Conservation (phyloP, 2,797 vertebrate genomes). For the Vireo griseus region DNA sequence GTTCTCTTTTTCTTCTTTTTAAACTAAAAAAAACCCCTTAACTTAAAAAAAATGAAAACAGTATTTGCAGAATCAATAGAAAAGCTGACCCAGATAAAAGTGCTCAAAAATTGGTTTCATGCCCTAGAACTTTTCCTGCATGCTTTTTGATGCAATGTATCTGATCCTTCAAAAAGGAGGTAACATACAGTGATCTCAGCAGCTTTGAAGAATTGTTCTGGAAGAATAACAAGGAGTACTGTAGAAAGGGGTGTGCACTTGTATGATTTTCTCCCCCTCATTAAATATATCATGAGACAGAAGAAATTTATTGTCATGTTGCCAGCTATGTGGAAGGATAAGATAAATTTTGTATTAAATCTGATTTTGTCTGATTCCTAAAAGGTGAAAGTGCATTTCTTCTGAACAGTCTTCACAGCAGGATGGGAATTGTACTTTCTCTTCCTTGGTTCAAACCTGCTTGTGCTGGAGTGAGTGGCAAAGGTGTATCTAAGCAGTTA, state of each 20-base stretch:
- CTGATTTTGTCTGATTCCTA: not conserved
- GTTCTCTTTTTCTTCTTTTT: constrained; percentile 7
- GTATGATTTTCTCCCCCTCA: not conserved
- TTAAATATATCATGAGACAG: not conserved
- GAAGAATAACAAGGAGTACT: constrained; percentile 35
- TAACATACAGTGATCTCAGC: constrained; percentile 34
- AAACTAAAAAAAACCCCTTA: not conserved
- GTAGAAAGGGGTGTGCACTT: not conserved
- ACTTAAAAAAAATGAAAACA: not conserved
- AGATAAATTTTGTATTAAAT: not conserved
- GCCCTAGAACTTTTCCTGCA: constrained; percentile 53
- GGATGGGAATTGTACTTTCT: not conserved
- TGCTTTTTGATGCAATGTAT: constrained; percentile 52
- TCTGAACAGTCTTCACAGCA: not conserved
- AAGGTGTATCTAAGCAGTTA: not conserved
- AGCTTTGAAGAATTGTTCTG: constrained; percentile 57
- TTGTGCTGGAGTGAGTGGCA: not conserved
- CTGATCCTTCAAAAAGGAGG: constrained; percentile 51
- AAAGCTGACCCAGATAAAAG: constrained; percentile 64
- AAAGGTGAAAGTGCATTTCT: not conserved
- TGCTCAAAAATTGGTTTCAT: constrained; percentile 53
- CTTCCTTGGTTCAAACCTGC: not conserved
- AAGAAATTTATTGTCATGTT: not conserved
- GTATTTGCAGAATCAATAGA: constrained; percentile 51
- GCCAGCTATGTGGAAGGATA: not conserved